Base-by-base conservation (phyloP, 2,113 vertebrate species). In the Triplophysa dalaica region DNA sequence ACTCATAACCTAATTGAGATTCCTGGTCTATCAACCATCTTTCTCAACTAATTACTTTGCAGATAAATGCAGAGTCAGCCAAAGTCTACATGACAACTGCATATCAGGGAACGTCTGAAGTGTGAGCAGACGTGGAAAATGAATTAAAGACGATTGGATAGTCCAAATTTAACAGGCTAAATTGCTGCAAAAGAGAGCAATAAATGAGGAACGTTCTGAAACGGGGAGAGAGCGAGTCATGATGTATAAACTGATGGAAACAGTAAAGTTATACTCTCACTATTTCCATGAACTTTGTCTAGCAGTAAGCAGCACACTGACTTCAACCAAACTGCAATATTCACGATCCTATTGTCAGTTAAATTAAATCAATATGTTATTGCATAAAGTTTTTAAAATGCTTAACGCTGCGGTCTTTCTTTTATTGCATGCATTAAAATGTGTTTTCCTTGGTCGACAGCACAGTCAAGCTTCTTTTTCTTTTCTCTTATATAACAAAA, bases 271-370 rank as follows among this genome's bases (percentile, higher is more conserved):
- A 16, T 21, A 45, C 75, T 70, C 65, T 83, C 78, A 76, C 65
- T 81, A 65, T 85, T 85, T 83, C 84, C 84, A 83, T 69, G 68
- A 78, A 45, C 16, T 58, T 4, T 61, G 73, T 69, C 66, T 62
- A 33, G 21, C 56, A 6, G 66, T 29, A 68, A 16, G 70, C 77
- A 83, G 69, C 58, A 50, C 50, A 72, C 58, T 78, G 66, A 69
- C 50, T 8, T 50, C 52, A 77, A 75, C 69, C 81, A 75, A 45
- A 85, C 72, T 82, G 38, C 19, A 62, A 73, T 61, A 21, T 63
- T 41, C 48, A 74, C 43, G 21, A 70, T 70, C 11, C 54, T n/a
- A 1, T 22, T 83, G 41, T 66, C 60, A n/a, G 58, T 83, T 12
- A 60, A 22, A 63, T 22, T 58, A 73, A 78, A 81, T 75, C 41